Evolutionary conservation across 2,797 vertebrate genomes (phyloP), one percentile per base, ranked within the genome.

Genomic region (Ficedula albicollis): DNA sequence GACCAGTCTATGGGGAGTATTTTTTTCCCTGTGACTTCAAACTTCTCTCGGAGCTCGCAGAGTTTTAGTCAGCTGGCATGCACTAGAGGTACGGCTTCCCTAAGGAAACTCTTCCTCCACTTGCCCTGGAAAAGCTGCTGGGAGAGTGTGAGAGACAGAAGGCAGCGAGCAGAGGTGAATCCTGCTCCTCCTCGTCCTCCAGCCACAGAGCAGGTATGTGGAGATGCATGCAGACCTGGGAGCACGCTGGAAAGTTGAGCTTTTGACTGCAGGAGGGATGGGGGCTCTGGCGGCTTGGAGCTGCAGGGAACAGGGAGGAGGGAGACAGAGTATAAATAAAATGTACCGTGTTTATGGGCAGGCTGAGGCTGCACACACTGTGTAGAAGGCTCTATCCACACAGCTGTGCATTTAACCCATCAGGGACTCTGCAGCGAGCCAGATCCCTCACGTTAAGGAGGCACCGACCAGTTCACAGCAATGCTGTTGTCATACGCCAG

Each of bases 61-160:
- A 95, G 95, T 95, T 95, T 95, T 93, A 94, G 96, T 97, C 97
- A 87, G 93, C 94, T 95, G 95, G 95, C 92, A 96, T 96, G 95
- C 87, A 88, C 87, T 92, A 95, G 91, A 94, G 90, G 91, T 89
- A 90, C 54, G 32, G 73, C 79, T 94, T 91, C 93, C 93, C 95
- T 63, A 84, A 94, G 93, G 93, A 93, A 96, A 88, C 90, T 88
- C 87, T 91, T 87, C 90, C 94, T 93, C 64, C 2, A 64, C 85
- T 92, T 72, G 36, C 11, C 7, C 87, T 89, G 92, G 90, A 86
- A 84, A 81, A 87, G 93, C 93, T 96, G 90, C 93, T 52, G 87
- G 87, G 92, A 96, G 77, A 89, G 60, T 63, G 87, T 9, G 49
- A 75, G 89, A 82, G 81, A 39, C 75, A 94, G 84, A 93, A 77